Evolutionary conservation across 2,888 invertebrate genomes (phyloP), one percentile per base, ranked within the genome.

Genomic region (Pseudeuparius sepicola): DNA sequence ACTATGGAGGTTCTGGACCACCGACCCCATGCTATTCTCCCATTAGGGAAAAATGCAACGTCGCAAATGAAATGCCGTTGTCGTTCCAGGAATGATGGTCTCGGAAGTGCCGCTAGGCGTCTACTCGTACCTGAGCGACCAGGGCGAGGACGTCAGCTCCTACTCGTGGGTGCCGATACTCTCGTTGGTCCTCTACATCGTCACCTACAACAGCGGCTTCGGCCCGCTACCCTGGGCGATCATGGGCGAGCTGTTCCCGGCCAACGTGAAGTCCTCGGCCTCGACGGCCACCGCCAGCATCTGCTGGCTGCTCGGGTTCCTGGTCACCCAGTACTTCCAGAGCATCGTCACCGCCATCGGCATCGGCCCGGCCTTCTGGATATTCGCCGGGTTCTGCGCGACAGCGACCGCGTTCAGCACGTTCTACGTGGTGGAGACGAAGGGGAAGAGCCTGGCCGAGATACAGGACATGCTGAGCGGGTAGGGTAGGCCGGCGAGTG

Each of bases 161-260:
- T 65, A 82, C 29, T 57, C 68, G 0, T 82, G 78, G 73, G 56
- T 85, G 18, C 86, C 85, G 1, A 68, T 86, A 4, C 56, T 73
- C 3, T 73, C 80, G 0, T 59, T 86, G 25, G 68, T 84, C 1
- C 46, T 78, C 11, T 86, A 77, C 63, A 78, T 83, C 40, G 61
- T 76, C 32, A 71, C 76, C 0, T 86, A 83, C 62, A 78, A 81
- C 20, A 7, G 20, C n/a, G 20, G 20, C n/a, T n/a, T 78, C 39
- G 86, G 92, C 2, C 80, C 85, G 0, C 57, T 87, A 15, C 82
- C 85, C 0, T 87, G 87, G 87, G 78, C 84, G 0, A 74, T 87
- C 15, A 74, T 86, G 69, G 78, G 81, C 1, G 88, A 88, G 58
- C 70, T 88, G 59, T 79, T 90, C 58, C 78, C 89, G 13, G 64